These are phyloP conservation scores for Smittia aterrima DNA, from an alignment of 2,888 invertebrate genomes.

Conservation along the genomic window DNA sequence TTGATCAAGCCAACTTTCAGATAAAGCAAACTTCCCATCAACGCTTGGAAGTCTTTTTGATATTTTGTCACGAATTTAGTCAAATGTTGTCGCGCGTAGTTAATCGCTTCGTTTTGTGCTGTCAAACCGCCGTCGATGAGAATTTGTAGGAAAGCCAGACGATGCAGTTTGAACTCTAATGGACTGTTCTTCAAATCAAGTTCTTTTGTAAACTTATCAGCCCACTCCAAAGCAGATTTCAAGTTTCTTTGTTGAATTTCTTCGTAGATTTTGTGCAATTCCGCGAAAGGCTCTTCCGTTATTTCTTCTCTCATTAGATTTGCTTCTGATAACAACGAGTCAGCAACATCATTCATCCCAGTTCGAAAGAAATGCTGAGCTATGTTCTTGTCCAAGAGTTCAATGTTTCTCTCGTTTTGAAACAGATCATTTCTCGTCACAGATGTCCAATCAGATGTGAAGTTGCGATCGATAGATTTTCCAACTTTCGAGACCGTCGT, in stretches of 20 bases:
- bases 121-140: slow-evolving; percentile 48
- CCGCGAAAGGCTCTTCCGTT: slow-evolving; percentile 53
- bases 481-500: slow-evolving; percentile 83
- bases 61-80: slow-evolving; percentile 74
- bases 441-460: slow-evolving; percentile 85
- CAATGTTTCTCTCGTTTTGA: slow-evolving; percentile 61
- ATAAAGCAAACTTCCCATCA: slow-evolving; percentile 84
- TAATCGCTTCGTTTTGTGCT: slow-evolving; percentile 79
- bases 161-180: slow-evolving; percentile 78
- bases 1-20: slow-evolving; percentile 72
- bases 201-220: slow-evolving; percentile 68
- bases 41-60: slow-evolving; percentile 77
- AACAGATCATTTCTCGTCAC: slow-evolving; percentile 80
- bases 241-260: slow-evolving; percentile 79
- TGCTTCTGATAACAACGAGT: slow-evolving; percentile 58
- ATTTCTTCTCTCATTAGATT: slow-evolving; percentile 11
- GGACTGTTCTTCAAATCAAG: slow-evolving; percentile 67
- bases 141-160: slow-evolving; percentile 74
- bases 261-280: slow-evolving; percentile 84
- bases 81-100: slow-evolving; percentile 82
- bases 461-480: slow-evolving; percentile 94
- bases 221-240: slow-evolving; percentile 85
- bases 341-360: slow-evolving; percentile 90
- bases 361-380: slow-evolving; percentile 94
- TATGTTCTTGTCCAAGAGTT: slow-evolving; percentile 80